Evolutionary conservation across 2,113 vertebrate species (phyloP).

Genomic region (Limanda limanda): DNA sequence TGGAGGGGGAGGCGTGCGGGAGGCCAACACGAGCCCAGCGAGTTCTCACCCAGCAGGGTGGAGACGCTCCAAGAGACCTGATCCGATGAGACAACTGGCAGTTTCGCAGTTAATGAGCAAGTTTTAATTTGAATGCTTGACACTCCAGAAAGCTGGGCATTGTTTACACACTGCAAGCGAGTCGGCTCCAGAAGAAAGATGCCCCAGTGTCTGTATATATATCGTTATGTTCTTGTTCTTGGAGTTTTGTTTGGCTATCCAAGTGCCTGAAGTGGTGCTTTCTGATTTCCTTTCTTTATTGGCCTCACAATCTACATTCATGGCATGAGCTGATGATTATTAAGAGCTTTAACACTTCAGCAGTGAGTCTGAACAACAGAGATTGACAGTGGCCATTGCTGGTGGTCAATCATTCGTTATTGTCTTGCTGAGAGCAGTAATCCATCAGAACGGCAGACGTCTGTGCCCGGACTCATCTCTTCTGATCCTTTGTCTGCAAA

Average conservation of each 20-base stretch:
- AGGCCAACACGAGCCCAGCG: slow-evolving; percentile 60
- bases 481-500: slow-evolving; percentile 94
- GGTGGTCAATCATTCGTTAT: slow-evolving; percentile 85
- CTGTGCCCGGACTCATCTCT: slow-evolving; percentile 93
- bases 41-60: slow-evolving; percentile 64
- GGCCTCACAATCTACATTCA: slow-evolving; percentile 96
- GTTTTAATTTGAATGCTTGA: slow-evolving; percentile 86
- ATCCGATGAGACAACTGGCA: slow-evolving; percentile 58
- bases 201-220: slow-evolving; percentile 88
- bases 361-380: slow-evolving; percentile 87
- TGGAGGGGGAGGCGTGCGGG: slow-evolving; percentile 64
- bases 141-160: slow-evolving; percentile 87
- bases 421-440: slow-evolving; percentile 88
- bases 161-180: slow-evolving; percentile 91
- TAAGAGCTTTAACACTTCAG: slow-evolving; percentile 96
- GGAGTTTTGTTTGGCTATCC: slow-evolving; percentile 85
- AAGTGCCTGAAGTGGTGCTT: slow-evolving; percentile 99
- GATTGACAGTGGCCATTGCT: slow-evolving; percentile 85
- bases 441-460: slow-evolving; percentile 90
- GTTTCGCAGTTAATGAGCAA: slow-evolving; percentile 74
- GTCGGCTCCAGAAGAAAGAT: slow-evolving; percentile 88
- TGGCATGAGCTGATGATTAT: slow-evolving; percentile 97
- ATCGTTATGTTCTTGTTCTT: slow-evolving; percentile 81
- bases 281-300: slow-evolving; percentile 85
- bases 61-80: slow-evolving; percentile 62